Conservation (phyloP, 1,140 invertebrate genomes). For the Phthorimaea operculella region DNA sequence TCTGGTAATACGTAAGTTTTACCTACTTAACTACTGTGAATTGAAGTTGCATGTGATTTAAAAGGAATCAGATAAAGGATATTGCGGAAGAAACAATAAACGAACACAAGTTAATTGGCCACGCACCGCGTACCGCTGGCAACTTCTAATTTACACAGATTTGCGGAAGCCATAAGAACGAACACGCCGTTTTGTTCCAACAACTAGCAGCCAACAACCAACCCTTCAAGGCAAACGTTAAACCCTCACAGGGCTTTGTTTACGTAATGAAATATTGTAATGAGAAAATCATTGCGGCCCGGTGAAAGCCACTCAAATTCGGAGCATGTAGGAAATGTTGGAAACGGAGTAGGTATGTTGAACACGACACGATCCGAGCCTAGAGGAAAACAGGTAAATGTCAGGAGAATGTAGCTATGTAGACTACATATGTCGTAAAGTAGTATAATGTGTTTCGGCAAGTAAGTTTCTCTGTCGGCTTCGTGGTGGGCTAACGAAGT, state of each 20-base stretch:
- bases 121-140: too few relatives aligned
- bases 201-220: background rate
- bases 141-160: background rate
- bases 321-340: constrained; percentile 3
- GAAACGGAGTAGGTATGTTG: background rate
- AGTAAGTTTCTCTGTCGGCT: too few relatives aligned
- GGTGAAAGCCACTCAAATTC: constrained; percentile 2
- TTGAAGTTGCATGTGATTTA: too few relatives aligned
- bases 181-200: background rate
- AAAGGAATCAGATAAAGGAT: too few relatives aligned
- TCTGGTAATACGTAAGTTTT: too few relatives aligned
- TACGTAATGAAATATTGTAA: constrained; percentile 3
- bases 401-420: background rate
- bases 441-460: too few relatives aligned
- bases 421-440: background rate
- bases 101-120: too few relatives aligned
- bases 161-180: background rate
- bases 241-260: background rate
- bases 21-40: too few relatives aligned
- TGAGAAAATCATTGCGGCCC: background rate
- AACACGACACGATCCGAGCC: background rate
- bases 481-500: too few relatives aligned
- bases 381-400: background rate
- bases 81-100: too few relatives aligned
- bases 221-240: constrained; percentile 3